These are phyloP conservation scores for Gadus chalcogrammus DNA, from an alignment of 2,113 vertebrate genomes.

Conservation along the genomic window DNA sequence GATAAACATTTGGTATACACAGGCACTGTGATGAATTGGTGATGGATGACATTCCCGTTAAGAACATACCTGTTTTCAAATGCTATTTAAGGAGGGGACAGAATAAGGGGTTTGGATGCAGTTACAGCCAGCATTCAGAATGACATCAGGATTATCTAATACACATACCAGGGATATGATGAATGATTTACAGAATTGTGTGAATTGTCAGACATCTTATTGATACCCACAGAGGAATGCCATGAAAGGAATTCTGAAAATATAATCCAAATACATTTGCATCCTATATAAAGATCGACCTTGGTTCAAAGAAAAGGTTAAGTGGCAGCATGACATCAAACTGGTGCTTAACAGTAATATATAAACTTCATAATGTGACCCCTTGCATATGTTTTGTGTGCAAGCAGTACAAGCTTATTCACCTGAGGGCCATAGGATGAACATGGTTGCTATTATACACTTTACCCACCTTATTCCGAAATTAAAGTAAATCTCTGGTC, in stretches of 20 bases:
- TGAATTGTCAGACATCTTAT: not conserved
- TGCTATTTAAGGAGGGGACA: too few relatives aligned
- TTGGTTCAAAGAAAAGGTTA: too few relatives aligned
- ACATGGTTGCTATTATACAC: not conserved
- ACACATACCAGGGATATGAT: not conserved
- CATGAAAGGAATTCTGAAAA: not conserved
- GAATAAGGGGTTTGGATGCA: too few relatives aligned
- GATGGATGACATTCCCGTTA: too few relatives aligned
- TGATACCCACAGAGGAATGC: too few relatives aligned
- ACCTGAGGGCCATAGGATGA: not conserved
- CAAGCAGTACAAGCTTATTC: constrained; percentile 5
- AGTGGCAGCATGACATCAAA: constrained; percentile 4
- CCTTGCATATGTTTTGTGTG: not conserved
- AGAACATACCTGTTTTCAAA: too few relatives aligned
- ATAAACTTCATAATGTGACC: not conserved
- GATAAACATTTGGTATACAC: too few relatives aligned
- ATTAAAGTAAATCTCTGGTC: not conserved
- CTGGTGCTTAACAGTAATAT: not conserved
- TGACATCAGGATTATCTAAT: not conserved
- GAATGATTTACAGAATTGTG: not conserved
- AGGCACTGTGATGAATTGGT: too few relatives aligned
- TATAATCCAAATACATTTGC: not conserved
- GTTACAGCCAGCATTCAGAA: too few relatives aligned
- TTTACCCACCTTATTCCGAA: not conserved
- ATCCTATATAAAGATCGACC: not conserved